These are phyloP conservation scores for Peromyscus melanophrys DNA, from an alignment of 2,797 vertebrate genomes.

Conservation along the genomic window DNA sequence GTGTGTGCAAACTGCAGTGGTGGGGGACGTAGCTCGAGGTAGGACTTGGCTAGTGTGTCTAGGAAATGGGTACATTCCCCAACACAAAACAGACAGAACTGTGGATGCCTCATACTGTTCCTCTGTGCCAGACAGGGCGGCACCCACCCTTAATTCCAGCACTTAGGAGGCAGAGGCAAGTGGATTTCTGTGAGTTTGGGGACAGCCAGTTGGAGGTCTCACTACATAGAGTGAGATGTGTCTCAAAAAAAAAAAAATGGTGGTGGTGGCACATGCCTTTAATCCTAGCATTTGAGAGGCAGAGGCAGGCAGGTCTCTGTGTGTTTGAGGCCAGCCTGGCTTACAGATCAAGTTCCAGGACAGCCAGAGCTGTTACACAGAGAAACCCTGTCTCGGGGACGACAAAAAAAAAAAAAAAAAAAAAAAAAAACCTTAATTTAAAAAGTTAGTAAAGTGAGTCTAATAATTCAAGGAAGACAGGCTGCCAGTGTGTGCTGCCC, in stretches of 20 bases:
- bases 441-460: neutral
- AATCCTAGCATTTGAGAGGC: neutral
- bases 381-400: neutral
- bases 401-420: accelerated
- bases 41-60: no score
- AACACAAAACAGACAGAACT: neutral
- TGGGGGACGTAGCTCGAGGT: no score
- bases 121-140: neutral
- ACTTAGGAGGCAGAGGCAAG: neutral
- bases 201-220: neutral
- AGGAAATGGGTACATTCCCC: neutral
- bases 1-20: neutral
- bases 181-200: neutral
- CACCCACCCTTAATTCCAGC: neutral
- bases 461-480: neutral
- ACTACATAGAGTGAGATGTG: neutral
- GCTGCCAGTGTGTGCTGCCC: neutral
- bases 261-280: neutral
- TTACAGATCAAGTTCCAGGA: neutral
- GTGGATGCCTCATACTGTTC: neutral
- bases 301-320: neutral
- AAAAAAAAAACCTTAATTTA: neutral
- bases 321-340: neutral
- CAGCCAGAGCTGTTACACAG: neutral
- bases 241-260: neutral